Percentiles rank a stretch among this genome's conserved stretches.
Conservation (phyloP, 2,888 invertebrate species). For the Globia sparganii region DNA sequence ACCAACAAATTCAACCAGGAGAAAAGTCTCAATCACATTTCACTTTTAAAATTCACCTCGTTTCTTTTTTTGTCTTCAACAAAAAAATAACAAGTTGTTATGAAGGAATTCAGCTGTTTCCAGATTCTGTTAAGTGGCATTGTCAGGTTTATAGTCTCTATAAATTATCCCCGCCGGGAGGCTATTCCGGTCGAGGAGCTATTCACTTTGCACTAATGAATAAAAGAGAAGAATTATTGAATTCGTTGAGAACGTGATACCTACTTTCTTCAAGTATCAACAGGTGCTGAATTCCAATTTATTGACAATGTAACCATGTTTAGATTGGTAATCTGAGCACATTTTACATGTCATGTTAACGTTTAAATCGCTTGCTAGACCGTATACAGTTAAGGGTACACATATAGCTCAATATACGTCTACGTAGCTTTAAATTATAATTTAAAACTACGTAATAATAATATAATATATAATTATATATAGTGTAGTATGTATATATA, state of each 20-base stretch:
- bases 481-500: conserved; percentile 9
- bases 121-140: conserved; percentile 70
- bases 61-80: conserved; percentile 9
- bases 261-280: conserved; percentile 31
- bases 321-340: not conserved
- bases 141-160: conserved; percentile 73
- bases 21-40: conserved; percentile 47
- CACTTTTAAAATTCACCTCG: conserved; percentile 16
- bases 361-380: not conserved
- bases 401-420: not conserved
- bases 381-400: not conserved
- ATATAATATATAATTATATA: too few species aligned
- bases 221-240: conserved; percentile 48
- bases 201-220: conserved; percentile 57
- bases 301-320: not conserved
- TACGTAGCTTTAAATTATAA: not conserved
- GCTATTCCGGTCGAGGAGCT: conserved; percentile 48
- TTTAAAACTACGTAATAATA: too few species aligned
- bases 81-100: conserved; percentile 26
- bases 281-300: conserved; percentile 32
- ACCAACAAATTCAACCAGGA: conserved; percentile 62
- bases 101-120: conserved; percentile 13
- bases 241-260: conserved; percentile 17
- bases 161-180: conserved; percentile 67
- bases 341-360: not conserved